Evolutionary conservation across 2,797 vertebrate genomes (phyloP), one percentile per base, ranked within the genome.

Genomic region (Rhadinocentrus ornatus): DNA sequence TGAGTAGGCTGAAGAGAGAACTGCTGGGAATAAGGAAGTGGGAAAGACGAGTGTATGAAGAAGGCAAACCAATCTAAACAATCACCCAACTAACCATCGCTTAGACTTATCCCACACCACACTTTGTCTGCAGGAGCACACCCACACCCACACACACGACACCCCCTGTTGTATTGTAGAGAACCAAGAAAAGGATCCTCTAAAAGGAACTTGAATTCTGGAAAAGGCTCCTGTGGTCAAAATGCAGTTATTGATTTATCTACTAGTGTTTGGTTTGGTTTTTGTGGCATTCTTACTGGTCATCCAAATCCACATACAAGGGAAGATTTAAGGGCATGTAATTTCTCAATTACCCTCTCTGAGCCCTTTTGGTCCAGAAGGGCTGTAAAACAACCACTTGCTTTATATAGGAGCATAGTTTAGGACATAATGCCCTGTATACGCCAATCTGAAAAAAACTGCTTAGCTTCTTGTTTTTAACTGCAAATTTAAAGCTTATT

Each of bases 41-140:
- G 34, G 62, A 48, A 66, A 18, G 72, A 64, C 6, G 20, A 44
- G 68, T 57, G 71, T 65, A 59, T 53, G 61, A 31, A 76, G 34
- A 66, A 77, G 73, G 75, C 61, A 56, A 61, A 67, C 58, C 16
- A 73, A 72, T 81, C 68, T 78, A 86, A 89, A 86, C 88, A 84
- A 70, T 62, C 69, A 78, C 44, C 65, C 62, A 75, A 58, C 61
- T 35, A 4, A 46, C 57, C 6, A 1, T 32, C 62, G 31, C 34
- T 48, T 68, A 62, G 56, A 39, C 62, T 75, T 53, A 82, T 54
- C 37, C 56, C 55, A 63, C 71, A 62, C 46, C 44, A 52, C 37
- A 65, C 63, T 57, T 13, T 37, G 62, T 56, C 62, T 41, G 60
- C 2, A 15, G 39, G 34, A 58, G 15, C 11, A 34, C 7, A 34